Percentiles rank a stretch among this genome's conserved stretches.
phyloP scores from a whole-genome alignment of 2,797 vertebrate species.

The Urophycis tenuis region DNA sequence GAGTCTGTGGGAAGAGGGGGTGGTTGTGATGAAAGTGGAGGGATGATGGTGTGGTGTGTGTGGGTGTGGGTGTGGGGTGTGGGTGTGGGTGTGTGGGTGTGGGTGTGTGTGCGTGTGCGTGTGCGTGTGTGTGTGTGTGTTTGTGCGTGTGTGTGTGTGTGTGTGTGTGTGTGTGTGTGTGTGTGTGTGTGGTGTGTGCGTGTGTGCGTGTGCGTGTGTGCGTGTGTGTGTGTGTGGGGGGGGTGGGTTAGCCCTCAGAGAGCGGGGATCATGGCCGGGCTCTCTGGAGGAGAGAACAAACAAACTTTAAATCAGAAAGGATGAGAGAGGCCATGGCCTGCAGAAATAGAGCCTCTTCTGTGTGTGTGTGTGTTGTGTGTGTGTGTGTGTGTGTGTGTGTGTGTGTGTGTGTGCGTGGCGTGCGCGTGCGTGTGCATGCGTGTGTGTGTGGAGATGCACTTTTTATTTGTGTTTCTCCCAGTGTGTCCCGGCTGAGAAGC shows the following conservation, averaged over 20 bases:
- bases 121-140: constrained; percentile 9
- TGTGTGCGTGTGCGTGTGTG: not conserved
- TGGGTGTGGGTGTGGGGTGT: not conserved
- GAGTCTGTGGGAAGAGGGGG: constrained; percentile 40
- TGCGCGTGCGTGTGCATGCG: not conserved
- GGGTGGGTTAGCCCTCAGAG: constrained; percentile 58
- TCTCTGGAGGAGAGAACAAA: constrained; percentile 71
- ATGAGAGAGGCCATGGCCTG: constrained; percentile 65
- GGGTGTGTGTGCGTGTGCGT: constrained; percentile 28
- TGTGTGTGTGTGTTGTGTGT: constrained; percentile 21
- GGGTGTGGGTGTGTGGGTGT: constrained; percentile 49
- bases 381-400: constrained; percentile 13
- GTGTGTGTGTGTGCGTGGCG: constrained; percentile 22
- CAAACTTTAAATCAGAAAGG: constrained; percentile 72
- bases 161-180: constrained; percentile 19
- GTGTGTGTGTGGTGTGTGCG: not conserved
- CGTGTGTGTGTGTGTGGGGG: constrained; percentile 31
- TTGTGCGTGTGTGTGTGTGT: not conserved
- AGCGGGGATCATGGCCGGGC: constrained; percentile 66
- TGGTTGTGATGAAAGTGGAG: constrained; percentile 5
- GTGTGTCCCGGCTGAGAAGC: not conserved
- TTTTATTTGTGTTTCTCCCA: not conserved
- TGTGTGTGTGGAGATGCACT: constrained; percentile 10
- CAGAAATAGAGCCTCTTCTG: constrained; percentile 59
- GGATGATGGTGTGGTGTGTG: not conserved